Evolutionary conservation across 2,888 invertebrate genomes (phyloP).

Genomic region (Emmelina monodactyla): DNA sequence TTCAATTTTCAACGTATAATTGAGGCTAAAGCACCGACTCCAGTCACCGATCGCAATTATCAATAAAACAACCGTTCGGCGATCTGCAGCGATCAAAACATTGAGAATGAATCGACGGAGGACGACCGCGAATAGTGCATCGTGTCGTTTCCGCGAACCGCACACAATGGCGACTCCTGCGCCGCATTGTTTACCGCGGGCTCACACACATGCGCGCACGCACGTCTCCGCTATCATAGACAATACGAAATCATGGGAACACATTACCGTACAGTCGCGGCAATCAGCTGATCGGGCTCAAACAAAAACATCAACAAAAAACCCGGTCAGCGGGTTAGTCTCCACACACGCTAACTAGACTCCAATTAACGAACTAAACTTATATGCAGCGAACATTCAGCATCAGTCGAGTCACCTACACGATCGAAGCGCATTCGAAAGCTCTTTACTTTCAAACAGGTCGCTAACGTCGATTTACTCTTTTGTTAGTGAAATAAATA

Average conservation of each 20-base stretch:
- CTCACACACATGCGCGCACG: not conserved
- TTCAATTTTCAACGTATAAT: conserved; percentile 43
- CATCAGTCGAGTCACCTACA: not conserved
- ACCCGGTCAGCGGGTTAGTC: conserved; percentile 14
- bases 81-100: not conserved
- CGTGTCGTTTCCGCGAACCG: not conserved
- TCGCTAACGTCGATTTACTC: not conserved
- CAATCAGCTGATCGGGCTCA: conserved; percentile 4
- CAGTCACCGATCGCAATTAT: conserved; percentile 32
- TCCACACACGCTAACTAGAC: not conserved
- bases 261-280: not conserved
- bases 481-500: conserved; percentile 1
- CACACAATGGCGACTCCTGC: not conserved
- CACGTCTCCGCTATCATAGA: not conserved
- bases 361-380: not conserved
- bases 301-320: not conserved
- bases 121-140: not conserved
- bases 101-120: not conserved
- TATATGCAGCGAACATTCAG: not conserved
- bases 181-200: not conserved
- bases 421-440: conserved; percentile 1
- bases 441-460: conserved; percentile 1
- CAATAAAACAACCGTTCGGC: conserved; percentile 31
- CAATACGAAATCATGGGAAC: no score
- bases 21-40: conserved; percentile 31